A percentile compares a stretch with the other conserved stretches of the same genome.
These are phyloP conservation scores for Chloroceryle inda DNA, from an alignment of 2,797 vertebrate species.

Conservation along the genomic window DNA sequence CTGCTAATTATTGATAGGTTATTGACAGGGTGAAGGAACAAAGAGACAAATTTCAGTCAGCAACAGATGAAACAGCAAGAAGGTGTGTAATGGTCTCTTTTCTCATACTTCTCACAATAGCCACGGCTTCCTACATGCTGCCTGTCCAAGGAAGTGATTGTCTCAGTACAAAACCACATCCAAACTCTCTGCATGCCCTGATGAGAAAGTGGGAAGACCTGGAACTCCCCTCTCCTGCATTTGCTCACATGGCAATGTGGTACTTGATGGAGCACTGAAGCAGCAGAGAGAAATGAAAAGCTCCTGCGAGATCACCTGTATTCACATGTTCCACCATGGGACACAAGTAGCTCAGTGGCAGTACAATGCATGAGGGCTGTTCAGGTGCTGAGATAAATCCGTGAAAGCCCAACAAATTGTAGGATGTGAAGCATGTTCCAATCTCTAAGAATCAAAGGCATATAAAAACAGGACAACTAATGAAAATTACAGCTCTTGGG, in stretches of 20 bases:
- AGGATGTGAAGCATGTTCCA: neutral
- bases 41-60: neutral
- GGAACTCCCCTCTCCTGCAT: neutral
- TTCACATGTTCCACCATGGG: fast-evolving
- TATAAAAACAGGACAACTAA: neutral
- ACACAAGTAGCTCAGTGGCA: fast-evolving
- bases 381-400: neutral
- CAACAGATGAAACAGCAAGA: neutral
- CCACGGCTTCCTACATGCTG: neutral
- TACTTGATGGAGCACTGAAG: neutral
- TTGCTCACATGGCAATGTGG: fast-evolving
- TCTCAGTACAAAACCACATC: neutral
- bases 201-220: neutral
- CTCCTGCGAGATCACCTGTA: neutral
- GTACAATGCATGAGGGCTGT: fast-evolving
- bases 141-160: neutral
- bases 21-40: neutral
- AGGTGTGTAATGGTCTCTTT: neutral
- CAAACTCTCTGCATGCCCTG: neutral
- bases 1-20: neutral
- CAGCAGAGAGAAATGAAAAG: neutral
- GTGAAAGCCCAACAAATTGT: neutral
- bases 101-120: neutral
- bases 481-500: neutral
- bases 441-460: neutral